Evolutionary conservation across 2,888 invertebrate genomes (phyloP).

Genomic region (Ectemnius lituratus): DNA sequence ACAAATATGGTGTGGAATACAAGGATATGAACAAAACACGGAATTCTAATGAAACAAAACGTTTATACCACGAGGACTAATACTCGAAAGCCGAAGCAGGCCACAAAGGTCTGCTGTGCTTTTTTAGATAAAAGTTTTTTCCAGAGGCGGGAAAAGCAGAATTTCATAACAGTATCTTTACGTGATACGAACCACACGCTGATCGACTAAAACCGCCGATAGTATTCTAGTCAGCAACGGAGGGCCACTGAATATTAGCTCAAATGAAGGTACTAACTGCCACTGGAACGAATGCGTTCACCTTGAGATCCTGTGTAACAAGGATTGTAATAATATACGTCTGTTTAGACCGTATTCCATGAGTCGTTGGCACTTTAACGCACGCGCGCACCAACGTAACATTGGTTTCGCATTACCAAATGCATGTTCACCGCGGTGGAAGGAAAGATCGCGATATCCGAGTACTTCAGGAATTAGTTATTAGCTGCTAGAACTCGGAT

Average conservation of each 20-base stretch:
- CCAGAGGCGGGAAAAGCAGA: constrained; percentile 9
- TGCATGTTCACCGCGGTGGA: too few species aligned
- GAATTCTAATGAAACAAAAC: not conserved
- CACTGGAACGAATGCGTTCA: constrained; percentile 62
- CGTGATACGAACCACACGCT: constrained; percentile 10
- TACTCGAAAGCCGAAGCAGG: not conserved
- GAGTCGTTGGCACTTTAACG: constrained; percentile 8
- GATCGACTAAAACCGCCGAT: not conserved
- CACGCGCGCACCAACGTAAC: not conserved
- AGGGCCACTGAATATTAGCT: constrained; percentile 48
- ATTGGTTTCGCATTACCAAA: constrained; percentile 4
- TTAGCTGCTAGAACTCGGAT: too few species aligned
- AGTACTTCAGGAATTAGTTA: too few species aligned
- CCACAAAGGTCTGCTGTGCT: not conserved
- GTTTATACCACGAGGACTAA: not conserved
- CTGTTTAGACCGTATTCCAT: constrained; percentile 17
- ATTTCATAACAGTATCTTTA: not conserved
- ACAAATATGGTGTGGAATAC: not conserved
- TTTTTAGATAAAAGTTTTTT: not conserved
- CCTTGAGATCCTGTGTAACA: constrained; percentile 25
- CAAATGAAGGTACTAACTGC: constrained; percentile 68
- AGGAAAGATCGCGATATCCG: too few species aligned
- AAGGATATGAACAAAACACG: not conserved
- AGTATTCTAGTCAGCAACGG: constrained; percentile 14
- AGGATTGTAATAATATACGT: constrained; percentile 12